Evolutionary conservation across 1,140 invertebrate species (phyloP).

Genomic region (Chymomyza costata): DNA sequence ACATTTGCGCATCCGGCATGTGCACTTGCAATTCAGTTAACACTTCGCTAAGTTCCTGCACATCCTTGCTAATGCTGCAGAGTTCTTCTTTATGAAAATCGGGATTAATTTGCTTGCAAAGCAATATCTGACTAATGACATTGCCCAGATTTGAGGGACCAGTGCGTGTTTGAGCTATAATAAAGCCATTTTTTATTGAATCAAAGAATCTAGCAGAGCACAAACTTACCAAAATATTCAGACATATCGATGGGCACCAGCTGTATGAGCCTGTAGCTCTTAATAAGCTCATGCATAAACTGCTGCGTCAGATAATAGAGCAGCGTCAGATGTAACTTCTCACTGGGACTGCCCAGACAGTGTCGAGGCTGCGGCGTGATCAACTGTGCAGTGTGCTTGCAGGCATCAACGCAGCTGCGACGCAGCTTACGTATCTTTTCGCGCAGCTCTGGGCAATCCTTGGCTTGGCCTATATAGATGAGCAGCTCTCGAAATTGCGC

Average conservation of each 20-base stretch:
- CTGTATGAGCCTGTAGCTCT: conserved; percentile 88
- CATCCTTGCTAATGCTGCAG: conserved; percentile 90
- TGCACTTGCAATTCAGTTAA: conserved; percentile 89
- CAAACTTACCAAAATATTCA: conserved; percentile 90
- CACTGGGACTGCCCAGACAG: conserved; percentile 41
- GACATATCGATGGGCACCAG: conserved; percentile 93
- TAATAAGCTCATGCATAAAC: conserved; percentile 87
- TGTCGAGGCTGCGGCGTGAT: conserved; percentile 81
- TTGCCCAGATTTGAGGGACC: conserved; percentile 92
- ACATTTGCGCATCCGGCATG: conserved; percentile 79
- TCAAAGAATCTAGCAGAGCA: neutral
- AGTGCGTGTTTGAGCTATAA: conserved; percentile 84
- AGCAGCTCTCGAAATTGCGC: conserved; percentile 90
- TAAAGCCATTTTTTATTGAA: no score
- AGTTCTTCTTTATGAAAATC: conserved; percentile 93
- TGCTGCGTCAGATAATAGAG: conserved; percentile 90
- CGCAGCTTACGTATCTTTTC: conserved; percentile 90
- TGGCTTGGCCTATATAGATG: conserved; percentile 89
- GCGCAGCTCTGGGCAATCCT: conserved; percentile 88
- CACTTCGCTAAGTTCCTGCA: conserved; percentile 84
- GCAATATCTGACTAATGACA: conserved; percentile 90
- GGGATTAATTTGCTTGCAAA: conserved; percentile 91
- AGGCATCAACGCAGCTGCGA: conserved; percentile 88
- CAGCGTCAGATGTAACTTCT: conserved; percentile 81
- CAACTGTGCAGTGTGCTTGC: conserved; percentile 86